These are phyloP conservation scores for Dicerorhinus sumatrensis DNA, from an alignment of 2,113 vertebrate species.

Conservation along the genomic window DNA sequence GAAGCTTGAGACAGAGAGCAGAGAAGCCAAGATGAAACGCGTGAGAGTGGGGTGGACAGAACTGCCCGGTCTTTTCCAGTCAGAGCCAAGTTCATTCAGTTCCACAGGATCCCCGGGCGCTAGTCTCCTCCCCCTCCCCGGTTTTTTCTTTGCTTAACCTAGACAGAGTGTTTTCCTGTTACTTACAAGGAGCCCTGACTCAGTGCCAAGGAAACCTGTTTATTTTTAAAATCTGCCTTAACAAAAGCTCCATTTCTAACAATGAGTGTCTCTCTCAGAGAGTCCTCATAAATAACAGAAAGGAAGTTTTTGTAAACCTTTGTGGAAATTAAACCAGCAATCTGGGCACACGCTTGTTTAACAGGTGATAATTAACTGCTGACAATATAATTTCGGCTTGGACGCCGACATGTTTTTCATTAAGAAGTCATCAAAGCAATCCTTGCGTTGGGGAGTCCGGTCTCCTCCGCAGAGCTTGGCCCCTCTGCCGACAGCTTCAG, in stretches of 20 bases:
- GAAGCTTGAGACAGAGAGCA: neutral
- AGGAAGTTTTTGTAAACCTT: constrained; percentile 61
- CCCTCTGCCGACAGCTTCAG: neutral
- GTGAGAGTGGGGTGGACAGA: accelerated
- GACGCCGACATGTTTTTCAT: constrained; percentile 81
- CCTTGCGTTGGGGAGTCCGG: neutral
- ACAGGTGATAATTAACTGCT: constrained; percentile 89
- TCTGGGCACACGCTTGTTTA: constrained; percentile 74
- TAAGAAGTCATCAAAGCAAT: constrained; percentile 77
- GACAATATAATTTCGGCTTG: constrained; percentile 83
- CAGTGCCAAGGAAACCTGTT: constrained; percentile 61
- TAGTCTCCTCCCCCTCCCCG: accelerated
- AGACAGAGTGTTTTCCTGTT: constrained; percentile 20
- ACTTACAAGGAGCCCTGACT: constrained; percentile 11
- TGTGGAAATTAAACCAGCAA: constrained; percentile 75
- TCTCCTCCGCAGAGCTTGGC: neutral
- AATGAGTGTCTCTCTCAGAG: constrained; percentile 42
- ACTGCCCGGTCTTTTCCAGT: accelerated
- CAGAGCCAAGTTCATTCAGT: neutral
- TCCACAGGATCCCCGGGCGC: neutral
- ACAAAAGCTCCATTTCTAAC: constrained; percentile 61
- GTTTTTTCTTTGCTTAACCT: neutral
- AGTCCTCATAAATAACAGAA: constrained; percentile 55
- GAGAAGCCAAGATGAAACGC: neutral
- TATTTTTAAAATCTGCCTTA: constrained; percentile 72